A percentile compares a stretch with the other conserved stretches of the same genome.
These are phyloP conservation scores for Lacanobia wlatinum DNA, from an alignment of 2,888 invertebrate species.

Conservation along the genomic window DNA sequence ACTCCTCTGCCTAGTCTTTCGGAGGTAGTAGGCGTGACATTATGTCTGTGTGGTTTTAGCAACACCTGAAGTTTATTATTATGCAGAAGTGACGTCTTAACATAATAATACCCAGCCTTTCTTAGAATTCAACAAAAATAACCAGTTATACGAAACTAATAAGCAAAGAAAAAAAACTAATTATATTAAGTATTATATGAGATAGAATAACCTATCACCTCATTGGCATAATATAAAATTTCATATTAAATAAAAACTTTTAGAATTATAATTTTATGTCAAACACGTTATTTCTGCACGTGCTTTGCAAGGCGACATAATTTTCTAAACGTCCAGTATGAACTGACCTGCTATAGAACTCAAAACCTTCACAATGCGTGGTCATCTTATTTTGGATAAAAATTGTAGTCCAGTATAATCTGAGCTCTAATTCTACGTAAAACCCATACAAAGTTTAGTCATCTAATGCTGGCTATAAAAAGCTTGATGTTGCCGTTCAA, in stretches of 20 bases:
- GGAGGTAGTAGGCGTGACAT: no score
- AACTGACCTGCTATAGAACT: neutral
- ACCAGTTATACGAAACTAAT: conserved; percentile 9
- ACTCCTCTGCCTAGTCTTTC: no score
- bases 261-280: neutral
- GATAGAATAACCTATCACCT: conserved; percentile 8
- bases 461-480: neutral
- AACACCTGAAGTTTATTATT: neutral
- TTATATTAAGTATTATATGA: conserved; percentile 4
- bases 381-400: neutral
- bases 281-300: conserved; percentile 22
- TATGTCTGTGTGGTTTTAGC: no score
- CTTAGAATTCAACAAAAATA: neutral
- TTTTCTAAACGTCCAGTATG: neutral
- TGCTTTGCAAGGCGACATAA: neutral
- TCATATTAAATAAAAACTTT: neutral
- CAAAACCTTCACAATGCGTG: neutral
- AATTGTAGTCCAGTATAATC: neutral
- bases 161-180: neutral
- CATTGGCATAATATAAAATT: conserved; percentile 17
- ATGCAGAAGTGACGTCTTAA: conserved; percentile 4
- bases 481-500: neutral
- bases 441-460: neutral
- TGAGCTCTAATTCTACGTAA: neutral
- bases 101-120: conserved; percentile 4